Conservation (phyloP, 2,797 vertebrate species). For the Chaunax sp. region DNA sequence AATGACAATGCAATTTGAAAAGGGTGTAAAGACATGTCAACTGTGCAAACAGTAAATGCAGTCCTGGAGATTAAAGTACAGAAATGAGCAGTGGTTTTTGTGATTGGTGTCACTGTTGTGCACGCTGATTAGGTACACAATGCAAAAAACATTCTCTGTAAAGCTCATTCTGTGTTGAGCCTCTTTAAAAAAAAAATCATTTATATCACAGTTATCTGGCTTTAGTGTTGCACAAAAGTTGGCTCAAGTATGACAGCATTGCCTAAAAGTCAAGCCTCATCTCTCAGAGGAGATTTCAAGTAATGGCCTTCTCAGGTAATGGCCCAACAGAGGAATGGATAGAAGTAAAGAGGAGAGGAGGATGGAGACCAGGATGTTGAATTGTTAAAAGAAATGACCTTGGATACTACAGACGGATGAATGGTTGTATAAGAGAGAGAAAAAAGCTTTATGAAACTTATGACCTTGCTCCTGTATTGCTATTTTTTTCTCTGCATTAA, state of each 20-base stretch:
- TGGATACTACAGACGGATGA: slow-evolving; percentile 32
- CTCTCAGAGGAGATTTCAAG: slow-evolving; percentile 55
- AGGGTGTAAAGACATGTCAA: slow-evolving; percentile 29
- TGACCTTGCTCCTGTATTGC: slow-evolving; percentile 25
- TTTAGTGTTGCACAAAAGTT: slow-evolving; percentile 20
- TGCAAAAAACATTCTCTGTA: background rate
- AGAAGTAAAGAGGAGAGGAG: slow-evolving; percentile 19
- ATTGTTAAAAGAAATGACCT: slow-evolving; percentile 54
- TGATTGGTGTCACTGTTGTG: slow-evolving; percentile 14
- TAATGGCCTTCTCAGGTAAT: slow-evolving; percentile 71
- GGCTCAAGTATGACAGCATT: slow-evolving; percentile 45
- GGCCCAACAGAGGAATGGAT: slow-evolving; percentile 60
- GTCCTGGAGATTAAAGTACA: slow-evolving; percentile 17
- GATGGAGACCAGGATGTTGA: slow-evolving; percentile 29
- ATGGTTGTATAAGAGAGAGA: slow-evolving; percentile 14
- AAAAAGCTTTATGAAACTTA: slow-evolving; percentile 25
- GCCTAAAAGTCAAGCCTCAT: slow-evolving; percentile 63
- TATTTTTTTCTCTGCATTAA: slow-evolving; percentile 14
- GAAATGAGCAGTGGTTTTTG: slow-evolving; percentile 16
- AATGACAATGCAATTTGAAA: slow-evolving; percentile 42
- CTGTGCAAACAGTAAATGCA: slow-evolving; percentile 24
- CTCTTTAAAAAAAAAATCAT: slow-evolving; percentile 14
- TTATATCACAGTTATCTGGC: slow-evolving; percentile 10
- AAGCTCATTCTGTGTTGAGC: slow-evolving; percentile 9
- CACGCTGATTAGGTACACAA: background rate